Evolutionary conservation across 2,888 invertebrate species (phyloP), one percentile per base, ranked within the genome.

Genomic region (Euproctis similis): DNA sequence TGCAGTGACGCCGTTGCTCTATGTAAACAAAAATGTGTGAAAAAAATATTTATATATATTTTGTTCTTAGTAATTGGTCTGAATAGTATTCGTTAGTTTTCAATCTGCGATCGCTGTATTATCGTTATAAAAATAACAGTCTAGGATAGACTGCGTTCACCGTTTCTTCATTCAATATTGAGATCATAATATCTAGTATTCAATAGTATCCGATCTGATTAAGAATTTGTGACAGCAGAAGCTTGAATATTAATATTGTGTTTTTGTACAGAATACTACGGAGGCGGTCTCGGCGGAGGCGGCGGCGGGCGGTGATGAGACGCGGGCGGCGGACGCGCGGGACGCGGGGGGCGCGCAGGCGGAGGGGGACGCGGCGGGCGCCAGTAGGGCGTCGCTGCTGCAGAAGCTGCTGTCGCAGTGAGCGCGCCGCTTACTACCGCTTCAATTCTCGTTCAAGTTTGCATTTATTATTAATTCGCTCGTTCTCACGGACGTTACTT

Each of bases 371-470:
- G 47, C 46, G 46, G 48, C 53, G 46, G 51, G 60, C 43, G 51
- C 53, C 31, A 46, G 90, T 81, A 91, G 89, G 72, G 91, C 93
- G 56, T 93, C 93, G 68, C 87, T 94, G 72, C 88, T 94, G 61
- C 93, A 94, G 86, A 93, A 94, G 82, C 87, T 94, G 69, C 87
- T 95, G 67, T 94, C 94, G 56, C 93, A 94, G 88, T 91, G 89
- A 90, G 42, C 42, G 36, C 34, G 36, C 12, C 17, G 32, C 31
- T 10, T 29, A 33, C 39, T 35, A 33, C 42, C 28, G 30, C 46
- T 30, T 40, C 36, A 37, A 36, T 26, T 38, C 40, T 24, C 34
- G 58, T 56, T 52, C 51, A 59, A 53, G 43, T 51, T 63, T 75
- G 78, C 78, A 77, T 78, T 78, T 78, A 78, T 67, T 60, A 51